Conservation (phyloP, 2,113 vertebrate species). For the Condylura cristata region DNA sequence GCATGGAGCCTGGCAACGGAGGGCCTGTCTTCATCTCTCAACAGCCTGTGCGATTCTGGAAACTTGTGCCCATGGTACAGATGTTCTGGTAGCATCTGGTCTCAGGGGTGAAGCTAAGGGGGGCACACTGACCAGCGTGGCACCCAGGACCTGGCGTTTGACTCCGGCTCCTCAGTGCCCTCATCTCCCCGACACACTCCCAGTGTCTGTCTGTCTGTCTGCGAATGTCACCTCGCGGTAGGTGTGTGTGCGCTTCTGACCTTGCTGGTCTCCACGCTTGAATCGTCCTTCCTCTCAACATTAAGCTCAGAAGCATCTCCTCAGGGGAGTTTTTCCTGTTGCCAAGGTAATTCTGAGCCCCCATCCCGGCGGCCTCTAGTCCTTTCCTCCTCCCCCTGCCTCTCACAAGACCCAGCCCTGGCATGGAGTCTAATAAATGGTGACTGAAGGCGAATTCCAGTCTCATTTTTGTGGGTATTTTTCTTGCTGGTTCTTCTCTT, state of each 20-base stretch:
- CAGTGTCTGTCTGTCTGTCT: background rate
- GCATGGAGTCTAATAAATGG: background rate
- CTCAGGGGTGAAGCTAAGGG: background rate
- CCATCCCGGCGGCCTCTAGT: background rate
- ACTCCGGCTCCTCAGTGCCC: too few species aligned
- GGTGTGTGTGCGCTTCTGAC: accelerated
- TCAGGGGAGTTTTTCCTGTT: background rate
- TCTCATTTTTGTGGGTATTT: background rate
- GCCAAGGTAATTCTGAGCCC: background rate
- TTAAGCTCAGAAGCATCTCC: background rate
- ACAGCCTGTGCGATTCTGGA: background rate
- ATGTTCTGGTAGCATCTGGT: background rate
- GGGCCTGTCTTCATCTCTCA: background rate
- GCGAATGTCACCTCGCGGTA: too few species aligned
- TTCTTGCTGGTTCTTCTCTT: background rate
- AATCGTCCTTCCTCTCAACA: background rate
- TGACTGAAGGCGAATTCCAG: background rate
- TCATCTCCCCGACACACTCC: background rate
- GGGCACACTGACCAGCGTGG: accelerated
- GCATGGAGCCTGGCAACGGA: background rate
- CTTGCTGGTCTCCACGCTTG: background rate
- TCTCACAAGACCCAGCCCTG: background rate
- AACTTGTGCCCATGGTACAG: background rate
- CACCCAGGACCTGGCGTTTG: background rate
- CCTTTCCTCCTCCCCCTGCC: background rate